Evolutionary conservation across 2,113 vertebrate species (phyloP).

Genomic region (Clarias macrocephalus): DNA sequence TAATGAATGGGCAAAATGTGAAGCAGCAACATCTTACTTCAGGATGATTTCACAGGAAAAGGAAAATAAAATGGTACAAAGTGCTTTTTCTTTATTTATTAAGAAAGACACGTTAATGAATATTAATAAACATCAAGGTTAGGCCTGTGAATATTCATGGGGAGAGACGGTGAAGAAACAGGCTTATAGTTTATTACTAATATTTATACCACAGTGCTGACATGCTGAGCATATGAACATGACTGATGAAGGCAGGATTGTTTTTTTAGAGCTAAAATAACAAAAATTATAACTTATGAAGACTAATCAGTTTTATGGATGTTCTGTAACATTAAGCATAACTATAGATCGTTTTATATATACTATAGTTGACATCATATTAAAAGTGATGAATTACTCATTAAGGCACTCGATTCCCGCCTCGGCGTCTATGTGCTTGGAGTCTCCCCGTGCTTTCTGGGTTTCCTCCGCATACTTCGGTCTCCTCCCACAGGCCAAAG

Average conservation of each 20-base stretch:
- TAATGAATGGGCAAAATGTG: constrained; percentile 3
- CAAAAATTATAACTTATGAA: too few relatives aligned
- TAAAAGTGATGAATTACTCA: not conserved
- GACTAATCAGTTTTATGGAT: not conserved
- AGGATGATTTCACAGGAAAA: not conserved
- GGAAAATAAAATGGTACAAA: not conserved
- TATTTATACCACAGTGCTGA: not conserved
- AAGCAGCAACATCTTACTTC: not conserved
- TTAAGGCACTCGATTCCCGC: too few relatives aligned
- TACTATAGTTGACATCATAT: too few relatives aligned
- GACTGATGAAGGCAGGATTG: too few relatives aligned
- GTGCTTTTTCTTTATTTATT: not conserved
- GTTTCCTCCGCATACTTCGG: too few relatives aligned
- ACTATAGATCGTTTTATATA: not conserved
- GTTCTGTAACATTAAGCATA: not conserved
- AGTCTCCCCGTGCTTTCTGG: too few relatives aligned
- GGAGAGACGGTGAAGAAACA: not conserved
- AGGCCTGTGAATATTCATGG: not conserved
- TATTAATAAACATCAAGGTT: not conserved
- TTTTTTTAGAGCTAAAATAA: too few relatives aligned
- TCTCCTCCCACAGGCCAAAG: too few relatives aligned
- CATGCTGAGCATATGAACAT: not conserved
- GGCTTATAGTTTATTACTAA: not conserved
- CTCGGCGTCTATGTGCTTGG: too few relatives aligned
- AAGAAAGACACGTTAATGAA: not conserved